Evolutionary conservation across 2,888 invertebrate genomes (phyloP).

Genomic region (Acleris emargana): DNA sequence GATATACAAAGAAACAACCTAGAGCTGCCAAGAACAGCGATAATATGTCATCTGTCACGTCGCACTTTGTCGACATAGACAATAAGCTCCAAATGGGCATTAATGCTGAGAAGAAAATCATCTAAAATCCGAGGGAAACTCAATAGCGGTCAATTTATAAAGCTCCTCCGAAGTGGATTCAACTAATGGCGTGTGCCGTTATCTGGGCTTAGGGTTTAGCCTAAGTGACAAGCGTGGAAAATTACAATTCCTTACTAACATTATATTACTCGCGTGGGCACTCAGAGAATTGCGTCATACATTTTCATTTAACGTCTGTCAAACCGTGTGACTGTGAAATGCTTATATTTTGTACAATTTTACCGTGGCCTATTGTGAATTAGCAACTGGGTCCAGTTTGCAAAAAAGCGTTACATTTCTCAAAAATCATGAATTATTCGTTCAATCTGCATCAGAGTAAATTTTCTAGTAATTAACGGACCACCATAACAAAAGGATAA

Average conservation of each 20-base stretch:
- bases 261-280: neutral
- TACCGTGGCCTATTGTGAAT: too few species aligned
- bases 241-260: slow-evolving; percentile 1
- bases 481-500: slow-evolving; percentile 31
- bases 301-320: too few species aligned
- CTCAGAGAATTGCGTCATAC: neutral
- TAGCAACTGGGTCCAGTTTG: too few species aligned
- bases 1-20: neutral
- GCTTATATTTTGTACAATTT: too few species aligned
- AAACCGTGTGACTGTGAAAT: too few species aligned
- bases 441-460: neutral
- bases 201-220: slow-evolving; percentile 48
- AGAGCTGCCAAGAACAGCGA: neutral
- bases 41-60: slow-evolving; percentile 1
- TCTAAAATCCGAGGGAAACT: slow-evolving; percentile 48
- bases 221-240: slow-evolving; percentile 41
- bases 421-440: neutral
- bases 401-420: neutral
- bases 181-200: slow-evolving; percentile 55
- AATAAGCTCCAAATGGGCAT: slow-evolving; percentile 24
- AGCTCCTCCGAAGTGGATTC: slow-evolving; percentile 56
- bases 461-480: slow-evolving; percentile 21
- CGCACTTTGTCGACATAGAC: neutral
- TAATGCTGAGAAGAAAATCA: slow-evolving; percentile 33
- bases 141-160: slow-evolving; percentile 65